Percentiles rank a stretch among this genome's conserved stretches.
These are phyloP conservation scores for Erynnis tages DNA, from an alignment of 2,888 invertebrate species.

Conservation along the genomic window DNA sequence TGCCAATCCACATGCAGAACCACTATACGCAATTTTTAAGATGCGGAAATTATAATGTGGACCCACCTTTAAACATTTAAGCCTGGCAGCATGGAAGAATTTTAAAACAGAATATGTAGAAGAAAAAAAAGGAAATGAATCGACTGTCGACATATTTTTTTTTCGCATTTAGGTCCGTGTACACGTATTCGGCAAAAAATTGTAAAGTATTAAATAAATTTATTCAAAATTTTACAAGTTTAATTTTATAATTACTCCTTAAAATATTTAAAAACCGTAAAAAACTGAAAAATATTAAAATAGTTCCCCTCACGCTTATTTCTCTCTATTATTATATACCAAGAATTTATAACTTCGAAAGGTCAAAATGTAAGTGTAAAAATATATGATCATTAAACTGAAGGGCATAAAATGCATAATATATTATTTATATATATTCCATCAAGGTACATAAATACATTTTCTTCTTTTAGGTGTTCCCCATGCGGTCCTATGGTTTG, in stretches of 20 bases:
- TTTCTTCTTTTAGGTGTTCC: conserved; percentile 58
- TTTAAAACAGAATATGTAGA: conserved; percentile 34
- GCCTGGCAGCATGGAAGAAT: conserved; percentile 27
- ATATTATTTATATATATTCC: background rate
- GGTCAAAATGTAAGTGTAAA: conserved; percentile 34
- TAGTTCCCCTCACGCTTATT: conserved; percentile 30
- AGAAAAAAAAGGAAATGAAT: conserved; percentile 41
- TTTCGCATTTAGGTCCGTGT: conserved; percentile 42
- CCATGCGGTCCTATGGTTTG: conserved; percentile 76
- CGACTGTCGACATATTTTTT: conserved; percentile 41
- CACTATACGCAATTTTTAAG: conserved; percentile 54
- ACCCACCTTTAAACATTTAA: conserved; percentile 8
- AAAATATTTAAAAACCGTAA: conserved; percentile 36
- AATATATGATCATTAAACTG: too few species aligned
- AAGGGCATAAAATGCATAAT: too few species aligned
- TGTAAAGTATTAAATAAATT: conserved; percentile 41
- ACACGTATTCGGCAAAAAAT: conserved; percentile 52
- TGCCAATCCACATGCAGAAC: conserved; percentile 63
- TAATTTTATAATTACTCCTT: conserved; percentile 27
- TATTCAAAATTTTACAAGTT: conserved; percentile 36
- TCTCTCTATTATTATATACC: too few species aligned
- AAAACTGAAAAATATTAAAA: conserved; percentile 35
- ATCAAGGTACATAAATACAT: background rate
- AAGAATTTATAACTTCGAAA: background rate
- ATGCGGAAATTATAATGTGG: conserved; percentile 38